Evolutionary conservation across 2,888 invertebrate genomes (phyloP).

Genomic region (Abscondita cerata): DNA sequence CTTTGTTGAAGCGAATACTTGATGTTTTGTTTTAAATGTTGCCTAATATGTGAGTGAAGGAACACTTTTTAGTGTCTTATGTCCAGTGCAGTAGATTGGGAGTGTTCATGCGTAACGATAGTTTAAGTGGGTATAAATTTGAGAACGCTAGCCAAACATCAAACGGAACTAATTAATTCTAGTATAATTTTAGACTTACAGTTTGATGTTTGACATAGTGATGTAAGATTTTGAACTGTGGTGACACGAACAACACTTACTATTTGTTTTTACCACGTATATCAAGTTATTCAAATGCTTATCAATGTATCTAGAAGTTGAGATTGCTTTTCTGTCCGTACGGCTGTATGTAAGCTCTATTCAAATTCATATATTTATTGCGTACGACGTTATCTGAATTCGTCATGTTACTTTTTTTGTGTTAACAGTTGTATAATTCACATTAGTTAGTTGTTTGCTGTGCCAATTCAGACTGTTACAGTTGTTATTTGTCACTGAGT

Average conservation of each 20-base stretch:
- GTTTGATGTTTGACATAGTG: conserved; percentile 29
- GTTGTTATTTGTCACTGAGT: conserved; percentile 35
- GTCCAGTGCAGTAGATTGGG: conserved; percentile 42
- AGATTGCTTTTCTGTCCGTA: conserved; percentile 46
- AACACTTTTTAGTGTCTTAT: conserved; percentile 43
- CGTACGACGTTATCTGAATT: conserved; percentile 41
- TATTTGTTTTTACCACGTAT: conserved; percentile 39
- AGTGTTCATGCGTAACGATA: conserved; percentile 43
- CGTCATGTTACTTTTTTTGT: conserved; percentile 33
- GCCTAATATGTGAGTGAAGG: conserved; percentile 45
- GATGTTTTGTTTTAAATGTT: conserved; percentile 47
- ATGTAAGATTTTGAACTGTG: conserved; percentile 24
- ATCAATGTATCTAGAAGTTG: conserved; percentile 47
- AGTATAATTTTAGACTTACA: conserved; percentile 31
- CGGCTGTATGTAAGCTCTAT: conserved; percentile 44
- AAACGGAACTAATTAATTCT: conserved; percentile 32
- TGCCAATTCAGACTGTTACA: conserved; percentile 37
- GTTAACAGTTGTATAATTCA: conserved; percentile 25
- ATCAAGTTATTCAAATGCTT: conserved; percentile 44
- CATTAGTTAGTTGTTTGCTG: conserved; percentile 36
- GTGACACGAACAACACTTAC: conserved; percentile 32
- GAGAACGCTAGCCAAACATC: conserved; percentile 33
- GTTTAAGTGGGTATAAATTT: conserved; percentile 33
- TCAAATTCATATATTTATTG: conserved; percentile 42
- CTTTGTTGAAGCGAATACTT: conserved; percentile 32